Percentiles rank a stretch among this genome's conserved stretches.
phyloP scores from a whole-genome alignment of 1,140 invertebrate genomes.

The Octopus bimaculoides region DNA sequence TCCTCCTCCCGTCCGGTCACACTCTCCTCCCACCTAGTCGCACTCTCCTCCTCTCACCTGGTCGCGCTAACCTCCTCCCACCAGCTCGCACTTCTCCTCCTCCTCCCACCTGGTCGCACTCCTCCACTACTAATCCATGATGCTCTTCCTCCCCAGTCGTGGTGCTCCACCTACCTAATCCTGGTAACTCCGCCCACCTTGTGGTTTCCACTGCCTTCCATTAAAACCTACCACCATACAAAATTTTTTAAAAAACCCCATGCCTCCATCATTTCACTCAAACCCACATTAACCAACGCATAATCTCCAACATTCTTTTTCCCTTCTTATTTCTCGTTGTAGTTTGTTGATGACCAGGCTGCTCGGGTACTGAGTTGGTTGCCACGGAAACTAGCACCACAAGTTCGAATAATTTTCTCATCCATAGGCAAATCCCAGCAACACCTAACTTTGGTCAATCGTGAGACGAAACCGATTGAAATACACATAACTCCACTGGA shows the following conservation, averaged over 20 bases:
- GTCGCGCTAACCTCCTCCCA: neutral
- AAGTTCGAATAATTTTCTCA: constrained; percentile 48
- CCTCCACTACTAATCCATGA: too few species aligned
- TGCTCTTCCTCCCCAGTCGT: too few species aligned
- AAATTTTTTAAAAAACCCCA: too few species aligned
- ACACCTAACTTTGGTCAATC: constrained; percentile 40
- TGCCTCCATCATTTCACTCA: too few species aligned
- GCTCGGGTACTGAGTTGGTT: constrained; percentile 51
- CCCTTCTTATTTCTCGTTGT: constrained; percentile 11
- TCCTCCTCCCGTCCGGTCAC: neutral
- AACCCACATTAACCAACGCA: too few species aligned
- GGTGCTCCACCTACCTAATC: too few species aligned
- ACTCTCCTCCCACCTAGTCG: neutral
- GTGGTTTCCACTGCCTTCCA: too few species aligned
- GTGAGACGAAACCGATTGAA: constrained; percentile 51
- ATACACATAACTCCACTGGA: constrained; percentile 40
- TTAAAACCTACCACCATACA: too few species aligned
- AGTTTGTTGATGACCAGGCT: constrained; percentile 51
- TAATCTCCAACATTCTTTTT: neutral
- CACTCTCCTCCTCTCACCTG: neutral
- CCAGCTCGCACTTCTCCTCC: neutral
- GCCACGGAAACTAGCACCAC: constrained; percentile 50
- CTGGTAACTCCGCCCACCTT: too few species aligned
- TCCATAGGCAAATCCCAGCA: constrained; percentile 41
- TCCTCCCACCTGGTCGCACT: neutral